Conservation (phyloP, 2,113 vertebrate species). For the Dicrurus megarhynchus region DNA sequence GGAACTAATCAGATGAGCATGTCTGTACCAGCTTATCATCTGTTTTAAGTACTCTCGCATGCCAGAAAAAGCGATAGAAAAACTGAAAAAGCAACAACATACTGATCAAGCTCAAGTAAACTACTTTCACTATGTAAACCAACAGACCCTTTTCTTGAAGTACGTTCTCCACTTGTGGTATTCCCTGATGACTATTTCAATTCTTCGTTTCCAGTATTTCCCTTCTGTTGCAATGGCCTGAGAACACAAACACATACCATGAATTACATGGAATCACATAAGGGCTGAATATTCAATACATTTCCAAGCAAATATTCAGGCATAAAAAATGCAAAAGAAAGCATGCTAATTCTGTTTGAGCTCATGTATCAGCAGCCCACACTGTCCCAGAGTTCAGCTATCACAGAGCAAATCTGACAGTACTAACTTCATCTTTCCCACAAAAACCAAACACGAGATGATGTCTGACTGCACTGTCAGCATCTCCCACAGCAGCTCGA, state of each 20-base stretch:
- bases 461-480: background rate
- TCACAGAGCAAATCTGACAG: background rate
- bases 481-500: background rate
- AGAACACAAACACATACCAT: slow-evolving; percentile 3
- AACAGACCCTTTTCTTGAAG: slow-evolving; percentile 94
- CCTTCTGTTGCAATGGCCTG: slow-evolving; percentile 89
- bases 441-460: background rate
- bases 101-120: background rate
- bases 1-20: background rate
- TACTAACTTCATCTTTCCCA: background rate
- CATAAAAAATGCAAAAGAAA: slow-evolving; percentile 48
- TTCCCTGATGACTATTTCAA: slow-evolving; percentile 93
- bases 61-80: background rate
- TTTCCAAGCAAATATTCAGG: slow-evolving; percentile 38
- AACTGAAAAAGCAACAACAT: background rate
- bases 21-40: background rate
- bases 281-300: background rate
- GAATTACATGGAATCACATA: background rate
- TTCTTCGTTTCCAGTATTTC: slow-evolving; percentile 92
- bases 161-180: slow-evolving; percentile 99
- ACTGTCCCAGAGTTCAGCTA: background rate
- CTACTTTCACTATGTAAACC: background rate
- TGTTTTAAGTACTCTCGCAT: background rate
- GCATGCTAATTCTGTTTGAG: slow-evolving; percentile 10
- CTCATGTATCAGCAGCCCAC: slow-evolving; percentile 1